Percentiles rank a stretch among this genome's conserved stretches.
Evolutionary conservation across 2,888 invertebrate genomes (phyloP).

Genomic region (Pristionchus maxplancki): DNA sequence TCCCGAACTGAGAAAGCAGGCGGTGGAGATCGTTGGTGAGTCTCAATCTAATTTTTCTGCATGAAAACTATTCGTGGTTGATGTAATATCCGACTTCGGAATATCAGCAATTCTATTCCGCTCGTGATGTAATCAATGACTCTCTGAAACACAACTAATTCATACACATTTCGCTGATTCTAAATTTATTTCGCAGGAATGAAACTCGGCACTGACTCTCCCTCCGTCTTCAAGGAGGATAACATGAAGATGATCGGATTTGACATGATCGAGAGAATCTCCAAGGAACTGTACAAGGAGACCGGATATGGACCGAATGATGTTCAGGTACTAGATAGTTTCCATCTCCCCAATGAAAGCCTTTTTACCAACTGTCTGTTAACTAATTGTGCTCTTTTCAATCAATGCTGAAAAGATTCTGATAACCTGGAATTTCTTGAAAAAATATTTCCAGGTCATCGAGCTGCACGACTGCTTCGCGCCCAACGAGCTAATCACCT

Average conservation of each 20-base stretch:
- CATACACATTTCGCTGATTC: neutral
- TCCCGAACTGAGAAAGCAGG: constrained; percentile 86
- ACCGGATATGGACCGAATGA: constrained; percentile 81
- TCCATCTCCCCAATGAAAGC: too few species aligned
- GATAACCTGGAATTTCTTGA: too few species aligned
- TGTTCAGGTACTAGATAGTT: constrained; percentile 68
- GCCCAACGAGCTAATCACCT: constrained; percentile 95
- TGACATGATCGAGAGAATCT: constrained; percentile 77
- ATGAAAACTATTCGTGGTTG: neutral
- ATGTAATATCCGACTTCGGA: neutral
- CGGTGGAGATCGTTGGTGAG: constrained; percentile 90
- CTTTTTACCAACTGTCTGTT: too few species aligned
- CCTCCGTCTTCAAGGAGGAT: constrained; percentile 88
- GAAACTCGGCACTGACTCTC: constrained; percentile 95
- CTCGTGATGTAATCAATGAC: neutral
- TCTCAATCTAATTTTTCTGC: neutral
- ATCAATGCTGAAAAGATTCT: too few species aligned
- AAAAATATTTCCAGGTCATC: constrained; percentile 79
- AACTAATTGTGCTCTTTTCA: too few species aligned
- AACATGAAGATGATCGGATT: constrained; percentile 82
- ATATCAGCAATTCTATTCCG: neutral
- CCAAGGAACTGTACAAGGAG: constrained; percentile 86
- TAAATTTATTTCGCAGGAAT: constrained; percentile 81
- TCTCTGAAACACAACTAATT: neutral
- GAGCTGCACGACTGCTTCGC: constrained; percentile 99